These are phyloP conservation scores for Neria commutata DNA, from an alignment of 2,888 invertebrate genomes.

Conservation along the genomic window DNA sequence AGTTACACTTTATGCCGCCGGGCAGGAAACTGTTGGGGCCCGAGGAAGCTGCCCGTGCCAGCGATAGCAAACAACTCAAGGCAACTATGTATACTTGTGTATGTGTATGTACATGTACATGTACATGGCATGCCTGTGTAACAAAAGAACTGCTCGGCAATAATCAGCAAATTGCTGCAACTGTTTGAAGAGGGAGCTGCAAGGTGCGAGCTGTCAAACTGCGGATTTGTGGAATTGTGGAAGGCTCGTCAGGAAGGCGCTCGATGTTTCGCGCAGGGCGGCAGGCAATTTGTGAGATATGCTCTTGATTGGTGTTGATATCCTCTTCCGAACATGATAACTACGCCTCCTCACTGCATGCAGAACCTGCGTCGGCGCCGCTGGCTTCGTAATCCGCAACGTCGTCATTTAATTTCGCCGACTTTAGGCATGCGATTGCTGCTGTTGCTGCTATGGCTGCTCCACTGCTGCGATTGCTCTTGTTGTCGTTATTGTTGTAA, in stretches of 20 bases:
- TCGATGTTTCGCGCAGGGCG: background rate
- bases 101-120: background rate
- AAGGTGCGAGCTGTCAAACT: too few species aligned
- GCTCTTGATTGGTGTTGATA: constrained; percentile 20
- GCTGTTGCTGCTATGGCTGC: background rate
- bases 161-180: constrained; percentile 12
- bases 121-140: too few species aligned
- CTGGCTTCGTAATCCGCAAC: background rate
- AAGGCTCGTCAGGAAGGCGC: background rate
- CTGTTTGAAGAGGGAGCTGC: too few species aligned
- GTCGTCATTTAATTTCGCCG: constrained; percentile 20
- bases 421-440: background rate
- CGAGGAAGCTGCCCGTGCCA: too few species aligned
- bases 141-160: constrained; percentile 5
- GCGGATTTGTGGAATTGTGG: background rate
- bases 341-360: background rate
- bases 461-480: background rate
- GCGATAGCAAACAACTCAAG: too few species aligned
- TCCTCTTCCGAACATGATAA: background rate
- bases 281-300: constrained; percentile 8
- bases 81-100: background rate
- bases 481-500: too few species aligned
- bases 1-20: constrained; percentile 29
- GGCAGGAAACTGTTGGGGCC: constrained; percentile 3
- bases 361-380: background rate